A percentile compares a stretch with the other conserved stretches of the same genome.
Evolutionary conservation across 2,113 vertebrate genomes (phyloP).

Genomic region (Elephantulus edwardii): DNA sequence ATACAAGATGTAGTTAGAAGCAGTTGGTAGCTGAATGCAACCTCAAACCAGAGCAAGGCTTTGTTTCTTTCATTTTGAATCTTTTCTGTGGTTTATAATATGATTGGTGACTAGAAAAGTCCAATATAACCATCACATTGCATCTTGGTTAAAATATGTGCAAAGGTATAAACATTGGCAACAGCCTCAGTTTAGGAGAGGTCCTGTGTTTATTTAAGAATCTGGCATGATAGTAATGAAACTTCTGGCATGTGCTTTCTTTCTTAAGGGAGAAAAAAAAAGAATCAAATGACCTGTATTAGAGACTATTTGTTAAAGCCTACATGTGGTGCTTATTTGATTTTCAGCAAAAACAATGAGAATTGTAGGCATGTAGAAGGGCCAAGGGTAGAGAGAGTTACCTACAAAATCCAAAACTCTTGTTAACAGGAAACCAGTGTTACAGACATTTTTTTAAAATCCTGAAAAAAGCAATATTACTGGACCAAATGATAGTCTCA

Average conservation of each 20-base stretch:
- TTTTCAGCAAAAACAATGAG: constrained; percentile 58
- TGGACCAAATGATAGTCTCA: constrained; percentile 55
- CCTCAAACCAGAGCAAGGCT: background rate
- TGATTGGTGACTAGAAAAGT: constrained; percentile 33
- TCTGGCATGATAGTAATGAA: background rate
- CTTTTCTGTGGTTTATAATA: constrained; percentile 52
- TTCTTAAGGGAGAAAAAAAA: constrained; percentile 14
- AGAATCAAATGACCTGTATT: constrained; percentile 45
- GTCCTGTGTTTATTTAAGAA: constrained; percentile 53
- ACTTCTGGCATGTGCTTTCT: constrained; percentile 33
- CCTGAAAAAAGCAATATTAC: constrained; percentile 56
- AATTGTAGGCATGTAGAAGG: constrained; percentile 10
- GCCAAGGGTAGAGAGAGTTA: background rate
- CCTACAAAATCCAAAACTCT: constrained; percentile 5
- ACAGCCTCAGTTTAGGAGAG: background rate
- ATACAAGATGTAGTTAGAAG: background rate
- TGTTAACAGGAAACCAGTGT: constrained; percentile 64
- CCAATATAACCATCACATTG: background rate
- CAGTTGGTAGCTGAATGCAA: background rate
- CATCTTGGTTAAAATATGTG: constrained; percentile 10
- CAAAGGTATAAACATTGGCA: constrained; percentile 52
- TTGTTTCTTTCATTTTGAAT: background rate
- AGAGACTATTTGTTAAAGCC: constrained; percentile 62
- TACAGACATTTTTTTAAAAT: constrained; percentile 45
- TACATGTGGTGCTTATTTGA: constrained; percentile 33